phyloP scores from a whole-genome alignment of 2,113 vertebrate genomes.

The Copsychus sechellarum region DNA sequence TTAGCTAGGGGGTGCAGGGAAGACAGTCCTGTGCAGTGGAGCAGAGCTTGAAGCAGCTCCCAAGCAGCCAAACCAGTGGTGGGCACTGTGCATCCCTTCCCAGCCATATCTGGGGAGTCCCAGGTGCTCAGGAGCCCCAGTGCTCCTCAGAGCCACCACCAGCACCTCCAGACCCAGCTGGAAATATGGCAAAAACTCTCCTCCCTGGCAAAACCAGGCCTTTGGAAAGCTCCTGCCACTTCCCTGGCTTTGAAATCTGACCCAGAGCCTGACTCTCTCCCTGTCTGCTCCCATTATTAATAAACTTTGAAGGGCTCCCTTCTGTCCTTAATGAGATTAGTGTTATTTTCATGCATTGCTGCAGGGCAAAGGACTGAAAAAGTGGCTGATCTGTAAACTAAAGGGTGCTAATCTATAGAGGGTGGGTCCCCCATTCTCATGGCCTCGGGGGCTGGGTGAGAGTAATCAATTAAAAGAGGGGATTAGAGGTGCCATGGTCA shows the following conservation, averaged over 20 bases:
- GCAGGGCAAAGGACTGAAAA: slow-evolving; percentile 58
- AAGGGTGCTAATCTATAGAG: slow-evolving; percentile 73
- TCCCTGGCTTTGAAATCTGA: slow-evolving; percentile 68
- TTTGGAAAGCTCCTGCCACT: slow-evolving; percentile 34
- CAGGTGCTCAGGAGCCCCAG: neutral
- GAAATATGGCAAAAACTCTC: neutral
- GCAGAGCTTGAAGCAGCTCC: neutral
- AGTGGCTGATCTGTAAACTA: slow-evolving; percentile 70
- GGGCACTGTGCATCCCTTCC: neutral
- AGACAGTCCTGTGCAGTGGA: neutral
- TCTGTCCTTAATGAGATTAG: slow-evolving; percentile 76
- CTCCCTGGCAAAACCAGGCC: slow-evolving; percentile 12
- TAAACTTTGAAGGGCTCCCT: slow-evolving; percentile 72
- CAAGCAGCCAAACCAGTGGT: neutral
- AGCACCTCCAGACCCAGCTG: neutral
- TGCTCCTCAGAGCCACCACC: neutral
- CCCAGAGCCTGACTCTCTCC: slow-evolving; percentile 49
- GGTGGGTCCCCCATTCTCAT: slow-evolving; percentile 53
- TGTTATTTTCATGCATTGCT: slow-evolving; percentile 71
- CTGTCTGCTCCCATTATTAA: slow-evolving; percentile 72
- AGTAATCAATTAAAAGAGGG: slow-evolving; percentile 69
- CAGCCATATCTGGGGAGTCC: neutral
- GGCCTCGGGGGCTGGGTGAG: slow-evolving; percentile 47
- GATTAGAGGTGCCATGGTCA: slow-evolving; percentile 67
- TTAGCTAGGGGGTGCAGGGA: neutral